Evolutionary conservation across 37 sponge, comb jelly and placozoan genomes (phyloP), one percentile per base, ranked within the genome.

Genomic region (Spongia lamella): DNA sequence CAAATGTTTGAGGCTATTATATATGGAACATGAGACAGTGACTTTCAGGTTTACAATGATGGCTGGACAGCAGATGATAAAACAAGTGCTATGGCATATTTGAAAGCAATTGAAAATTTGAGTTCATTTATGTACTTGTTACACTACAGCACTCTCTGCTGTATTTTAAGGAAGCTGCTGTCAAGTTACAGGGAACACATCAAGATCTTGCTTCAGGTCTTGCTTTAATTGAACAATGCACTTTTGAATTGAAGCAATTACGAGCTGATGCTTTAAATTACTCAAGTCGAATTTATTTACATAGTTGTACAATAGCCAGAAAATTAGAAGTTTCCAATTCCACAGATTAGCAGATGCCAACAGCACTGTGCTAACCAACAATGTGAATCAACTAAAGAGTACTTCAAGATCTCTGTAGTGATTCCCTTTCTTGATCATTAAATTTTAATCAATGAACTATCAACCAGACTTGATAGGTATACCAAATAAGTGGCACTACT

Each of bases 81-180:
- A 50, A 63, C 61, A 64, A 72, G 73, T 65, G 74, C 86, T 14
- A 29, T 57, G 32, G 86, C 79, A 16, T 61, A 79, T 16, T 67
- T 78, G 24, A 85, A 85, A 26, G 79, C 75, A 38, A 43, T 67
- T 38, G 59, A 38, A 37, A 63, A 60, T 38, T 86, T 79, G 80
- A 73, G 62, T 86, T 86, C 67, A 47, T 86, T 5, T 85, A 66
- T 64, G 49, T 11, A 4, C 61, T 84, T n/a, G 72, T 76, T 16
- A 36, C 66, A 16, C 56, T 75, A 27, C 76, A 76, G 21, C 77
- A 63, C 43, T 76, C 70, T 37, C 70, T 83, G 19, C 15, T 83
- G 70, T 75, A 83, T 38, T 38, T 83, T 14, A 83, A 76, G 60
- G 84, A 76, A 63, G 78, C 78, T 73, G 77, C 55, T 24, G 70